Conservation (phyloP, 2,113 vertebrate species). For the Thunnus thynnus region DNA sequence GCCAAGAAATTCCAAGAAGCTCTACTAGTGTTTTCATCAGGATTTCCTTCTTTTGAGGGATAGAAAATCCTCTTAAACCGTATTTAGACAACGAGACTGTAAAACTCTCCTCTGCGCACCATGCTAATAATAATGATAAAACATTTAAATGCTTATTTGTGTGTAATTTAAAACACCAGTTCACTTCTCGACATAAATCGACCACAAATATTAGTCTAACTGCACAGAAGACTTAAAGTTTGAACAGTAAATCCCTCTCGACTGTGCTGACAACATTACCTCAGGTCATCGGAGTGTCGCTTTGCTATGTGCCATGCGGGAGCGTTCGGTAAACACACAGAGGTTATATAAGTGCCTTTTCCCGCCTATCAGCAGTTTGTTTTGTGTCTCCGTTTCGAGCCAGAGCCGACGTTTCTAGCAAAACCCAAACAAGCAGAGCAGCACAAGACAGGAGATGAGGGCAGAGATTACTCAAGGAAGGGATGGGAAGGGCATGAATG, state of each 20-base stretch:
- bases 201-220: slow-evolving; percentile 15
- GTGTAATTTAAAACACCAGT: background rate
- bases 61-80: slow-evolving; percentile 49
- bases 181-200: background rate
- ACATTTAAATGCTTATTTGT: background rate
- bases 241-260: slow-evolving; percentile 47
- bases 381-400: slow-evolving; percentile 69
- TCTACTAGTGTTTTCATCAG: slow-evolving; percentile 54
- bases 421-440: slow-evolving; percentile 78
- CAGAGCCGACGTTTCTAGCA: slow-evolving; percentile 57
- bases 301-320: slow-evolving; percentile 35
- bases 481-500: background rate
- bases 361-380: slow-evolving; percentile 67
- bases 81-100: slow-evolving; percentile 25
- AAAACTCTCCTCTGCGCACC: slow-evolving; percentile 25
- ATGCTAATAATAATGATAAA: slow-evolving; percentile 7
- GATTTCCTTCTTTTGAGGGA: slow-evolving; percentile 64
- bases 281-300: slow-evolving; percentile 26
- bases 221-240: background rate
- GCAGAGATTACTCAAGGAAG: slow-evolving; percentile 1
- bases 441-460: slow-evolving; percentile 70
- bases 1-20: slow-evolving; percentile 67
- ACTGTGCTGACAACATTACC: slow-evolving; percentile 41
- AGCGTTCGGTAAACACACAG: slow-evolving; percentile 53
- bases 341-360: slow-evolving; percentile 68